A percentile compares a stretch with the other conserved stretches of the same genome.
These are phyloP conservation scores for Daphoenositta chrysoptera DNA, from an alignment of 2,113 vertebrate genomes.

Conservation along the genomic window DNA sequence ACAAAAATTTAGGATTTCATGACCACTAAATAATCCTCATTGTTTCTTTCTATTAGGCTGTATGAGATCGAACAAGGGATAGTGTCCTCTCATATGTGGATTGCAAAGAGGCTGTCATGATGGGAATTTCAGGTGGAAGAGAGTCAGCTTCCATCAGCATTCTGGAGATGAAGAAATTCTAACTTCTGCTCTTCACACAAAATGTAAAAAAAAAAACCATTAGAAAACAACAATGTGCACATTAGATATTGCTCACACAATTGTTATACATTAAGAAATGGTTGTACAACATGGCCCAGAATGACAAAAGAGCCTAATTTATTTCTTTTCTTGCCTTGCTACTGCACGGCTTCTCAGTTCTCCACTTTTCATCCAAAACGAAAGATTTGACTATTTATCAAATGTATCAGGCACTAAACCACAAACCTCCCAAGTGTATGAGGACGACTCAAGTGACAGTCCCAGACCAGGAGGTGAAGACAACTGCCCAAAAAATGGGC, in stretches of 20 bases:
- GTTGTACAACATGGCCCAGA: not conserved
- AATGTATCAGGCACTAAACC: not conserved
- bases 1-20: not conserved
- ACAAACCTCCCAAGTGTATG: not conserved
- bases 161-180: not conserved
- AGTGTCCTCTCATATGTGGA: not conserved
- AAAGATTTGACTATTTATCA: not conserved
- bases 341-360: not conserved
- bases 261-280: not conserved
- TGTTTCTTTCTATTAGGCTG: not conserved
- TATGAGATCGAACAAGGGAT: not conserved
- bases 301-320: not conserved
- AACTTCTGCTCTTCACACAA: not conserved
- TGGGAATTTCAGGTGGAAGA: not conserved
- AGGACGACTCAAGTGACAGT: not conserved
- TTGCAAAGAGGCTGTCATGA: not conserved
- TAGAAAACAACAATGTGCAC: not conserved
- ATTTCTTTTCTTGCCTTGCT: not conserved
- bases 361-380: not conserved
- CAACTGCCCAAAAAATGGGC: too few relatives aligned
- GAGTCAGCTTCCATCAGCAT: not conserved
- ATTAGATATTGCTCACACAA: not conserved
- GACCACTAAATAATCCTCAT: not conserved
- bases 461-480: not conserved
- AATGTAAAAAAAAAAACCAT: not conserved